A percentile compares a stretch with the other conserved stretches of the same genome.
phyloP scores from a whole-genome alignment of 2,113 vertebrate genomes.

The Eulemur macaco region DNA sequence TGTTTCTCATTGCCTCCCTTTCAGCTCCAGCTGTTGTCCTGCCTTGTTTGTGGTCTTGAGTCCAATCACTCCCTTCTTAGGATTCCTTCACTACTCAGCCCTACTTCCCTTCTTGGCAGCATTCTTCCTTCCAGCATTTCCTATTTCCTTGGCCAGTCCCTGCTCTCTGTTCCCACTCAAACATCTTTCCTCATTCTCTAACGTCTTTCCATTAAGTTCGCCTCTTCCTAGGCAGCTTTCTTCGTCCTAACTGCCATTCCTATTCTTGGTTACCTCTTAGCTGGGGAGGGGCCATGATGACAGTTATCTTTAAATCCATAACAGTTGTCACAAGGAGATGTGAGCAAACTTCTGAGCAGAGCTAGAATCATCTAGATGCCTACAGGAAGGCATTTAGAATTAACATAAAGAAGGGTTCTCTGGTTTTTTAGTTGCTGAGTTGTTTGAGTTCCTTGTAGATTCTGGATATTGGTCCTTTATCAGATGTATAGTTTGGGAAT shows the following conservation, averaged over 20 bases:
- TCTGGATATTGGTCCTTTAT: too few relatives aligned
- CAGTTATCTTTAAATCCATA: neutral
- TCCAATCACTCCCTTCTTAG: neutral
- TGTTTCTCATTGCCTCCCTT: neutral
- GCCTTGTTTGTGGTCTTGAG: neutral
- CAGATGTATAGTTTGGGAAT: too few relatives aligned
- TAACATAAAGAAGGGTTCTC: neutral
- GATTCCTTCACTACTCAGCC: neutral
- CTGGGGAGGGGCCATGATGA: neutral
- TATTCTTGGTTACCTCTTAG: neutral
- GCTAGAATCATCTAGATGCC: neutral
- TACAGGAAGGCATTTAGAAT: neutral
- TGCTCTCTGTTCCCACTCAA: neutral
- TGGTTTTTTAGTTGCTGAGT: too few relatives aligned
- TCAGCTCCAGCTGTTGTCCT: neutral
- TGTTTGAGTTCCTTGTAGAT: too few relatives aligned
- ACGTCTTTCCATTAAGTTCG: neutral
- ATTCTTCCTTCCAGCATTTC: neutral
- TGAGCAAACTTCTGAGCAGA: neutral
- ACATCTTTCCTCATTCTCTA: neutral
- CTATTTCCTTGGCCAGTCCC: neutral
- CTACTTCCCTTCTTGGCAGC: neutral
- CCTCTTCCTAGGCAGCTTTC: neutral
- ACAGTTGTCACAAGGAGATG: neutral
- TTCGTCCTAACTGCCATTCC: neutral